A percentile compares a stretch with the other conserved stretches of the same genome.
Conservation (phyloP, 2,888 invertebrate species). For the Creontiades dilutus region DNA sequence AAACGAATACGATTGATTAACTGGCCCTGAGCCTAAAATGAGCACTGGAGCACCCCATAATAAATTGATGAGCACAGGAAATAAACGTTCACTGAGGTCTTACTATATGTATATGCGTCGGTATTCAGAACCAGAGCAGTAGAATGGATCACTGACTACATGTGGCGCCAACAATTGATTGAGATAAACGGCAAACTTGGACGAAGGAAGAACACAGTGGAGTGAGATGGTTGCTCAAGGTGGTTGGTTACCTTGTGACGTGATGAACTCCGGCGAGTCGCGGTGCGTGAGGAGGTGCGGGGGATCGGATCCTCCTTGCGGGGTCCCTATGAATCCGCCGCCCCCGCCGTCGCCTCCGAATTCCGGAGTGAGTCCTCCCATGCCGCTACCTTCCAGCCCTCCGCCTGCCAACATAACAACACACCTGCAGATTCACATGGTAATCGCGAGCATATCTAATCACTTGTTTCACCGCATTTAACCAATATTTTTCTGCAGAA, state of each 20-base stretch:
- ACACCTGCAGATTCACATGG: background rate
- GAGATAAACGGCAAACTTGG: background rate
- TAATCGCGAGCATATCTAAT: no score
- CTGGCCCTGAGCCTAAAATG: no score
- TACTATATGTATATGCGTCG: no score
- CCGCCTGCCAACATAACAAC: constrained; percentile 80
- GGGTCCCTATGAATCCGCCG: constrained; percentile 80
- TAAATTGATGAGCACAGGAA: no score
- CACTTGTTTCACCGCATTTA: no score
- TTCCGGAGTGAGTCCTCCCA: constrained; percentile 71
- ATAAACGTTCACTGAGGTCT: no score
- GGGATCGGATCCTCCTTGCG: constrained; percentile 78
- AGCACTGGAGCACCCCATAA: no score
- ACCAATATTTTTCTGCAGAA: no score
- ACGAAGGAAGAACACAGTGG: constrained; percentile 38
- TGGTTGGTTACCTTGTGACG: constrained; percentile 78
- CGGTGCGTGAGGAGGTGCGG: constrained; percentile 79
- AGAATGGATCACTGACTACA: no score
- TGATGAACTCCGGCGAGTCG: constrained; percentile 79
- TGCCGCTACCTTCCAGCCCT: constrained; percentile 73
- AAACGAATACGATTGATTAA: no score
- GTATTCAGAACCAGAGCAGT: no score
- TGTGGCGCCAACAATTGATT: no score
- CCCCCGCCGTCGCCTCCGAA: constrained; percentile 80
- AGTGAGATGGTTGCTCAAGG: constrained; percentile 52